Base-by-base conservation (phyloP, 2,888 invertebrate species). In the Drosophila bunnanda region DNA sequence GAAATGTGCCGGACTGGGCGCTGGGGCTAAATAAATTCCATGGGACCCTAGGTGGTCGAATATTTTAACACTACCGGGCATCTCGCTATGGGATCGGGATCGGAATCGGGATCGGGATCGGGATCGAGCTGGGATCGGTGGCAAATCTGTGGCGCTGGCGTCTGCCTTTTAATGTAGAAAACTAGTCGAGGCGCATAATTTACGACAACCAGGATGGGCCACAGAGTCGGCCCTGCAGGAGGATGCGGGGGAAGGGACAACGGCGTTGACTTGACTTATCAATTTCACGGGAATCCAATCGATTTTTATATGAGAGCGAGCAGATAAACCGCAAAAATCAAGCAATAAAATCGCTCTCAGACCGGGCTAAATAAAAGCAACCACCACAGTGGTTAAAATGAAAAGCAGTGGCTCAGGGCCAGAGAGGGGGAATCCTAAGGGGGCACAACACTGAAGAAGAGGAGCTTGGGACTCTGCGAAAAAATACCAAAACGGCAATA, bases 211-310 rank as follows among this genome's bases (percentile, higher is more conserved):
- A 70, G 73, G 73, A 76, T 70, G 62, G 28, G 25, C 25, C 52
- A 53, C 50, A 46, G 38, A 46, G 44, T 17, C 13, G 50, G 8
- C 2, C 17, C 2, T 5, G 4, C 20, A 43, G 50, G 15, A 13
- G 32, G 32, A 44, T 10, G 54, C 25, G 2, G 53, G 48, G 62
- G 43, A 34, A 38, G 52, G 46, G 52, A 52, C 53, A 20, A 28
- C 74, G 77, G 88, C 88, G 85, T 88, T 87, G 88, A 89, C 90
- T 86, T 87, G 90, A 90, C 89, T 89, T 89, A 89, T 89, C 89
- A 89, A 89, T 89, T 89, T 89, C 89, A 89, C 89, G 88, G 82
- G 89, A 89, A 89, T 90, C 90, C 90, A 90, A 89, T 89, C 91
- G 89, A 90, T 90, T 90, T 87, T 89, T 86, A 86, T 86, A 89